Evolutionary conservation across 2,888 invertebrate genomes (phyloP).

Genomic region (Epistrophe grossulariae): DNA sequence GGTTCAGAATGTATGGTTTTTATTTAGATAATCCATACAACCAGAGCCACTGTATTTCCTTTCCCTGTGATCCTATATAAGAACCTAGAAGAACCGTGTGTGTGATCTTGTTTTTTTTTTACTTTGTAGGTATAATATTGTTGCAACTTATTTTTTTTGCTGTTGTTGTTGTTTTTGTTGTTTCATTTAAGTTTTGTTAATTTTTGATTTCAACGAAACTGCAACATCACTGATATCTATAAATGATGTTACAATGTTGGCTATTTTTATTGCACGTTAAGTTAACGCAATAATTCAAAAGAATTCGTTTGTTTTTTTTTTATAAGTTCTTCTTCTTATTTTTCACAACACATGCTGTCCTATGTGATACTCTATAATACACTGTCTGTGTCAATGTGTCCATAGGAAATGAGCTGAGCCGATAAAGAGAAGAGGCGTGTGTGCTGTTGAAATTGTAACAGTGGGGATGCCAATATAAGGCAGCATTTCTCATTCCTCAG

Average conservation of each 20-base stretch:
- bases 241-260: conserved; percentile 73
- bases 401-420: not conserved
- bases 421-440: not conserved
- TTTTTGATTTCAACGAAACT: conserved; percentile 61
- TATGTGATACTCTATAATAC: not conserved
- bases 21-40: not conserved
- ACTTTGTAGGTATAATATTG: conserved; percentile 56
- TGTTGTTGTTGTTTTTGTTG: too few relatives aligned
- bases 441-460: conserved; percentile 42
- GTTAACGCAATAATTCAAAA: conserved; percentile 76
- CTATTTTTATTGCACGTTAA: conserved; percentile 72
- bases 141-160: conserved; percentile 19
- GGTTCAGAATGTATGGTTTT: not conserved
- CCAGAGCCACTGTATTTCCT: not conserved
- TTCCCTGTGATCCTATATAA: not conserved
- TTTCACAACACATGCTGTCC: not conserved
- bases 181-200: conserved; percentile 3
- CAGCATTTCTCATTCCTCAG: conserved; percentile 44
- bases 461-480: conserved; percentile 54
- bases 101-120: conserved; percentile 63
- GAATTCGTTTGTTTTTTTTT: conserved; percentile 51
- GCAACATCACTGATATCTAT: conserved; percentile 58
- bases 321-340: not conserved
- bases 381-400: conserved; percentile 18
- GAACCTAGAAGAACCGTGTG: conserved; percentile 25